phyloP scores from a whole-genome alignment of 1,140 invertebrate species.

The Grapholita molesta region DNA sequence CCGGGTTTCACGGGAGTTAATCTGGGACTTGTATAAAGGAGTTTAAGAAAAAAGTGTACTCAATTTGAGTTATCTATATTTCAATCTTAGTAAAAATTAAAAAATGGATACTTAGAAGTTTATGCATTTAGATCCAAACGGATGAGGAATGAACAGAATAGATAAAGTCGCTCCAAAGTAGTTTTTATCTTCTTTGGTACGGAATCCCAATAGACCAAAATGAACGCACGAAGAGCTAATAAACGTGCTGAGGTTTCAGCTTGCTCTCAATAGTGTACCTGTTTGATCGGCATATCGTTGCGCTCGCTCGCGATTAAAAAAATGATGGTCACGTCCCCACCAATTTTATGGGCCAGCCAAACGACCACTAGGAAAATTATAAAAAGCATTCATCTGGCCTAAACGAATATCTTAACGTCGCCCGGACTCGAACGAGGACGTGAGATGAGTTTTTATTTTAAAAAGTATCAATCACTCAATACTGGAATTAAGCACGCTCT shows the following conservation, averaged over 20 bases:
- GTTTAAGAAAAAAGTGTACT: too few species aligned
- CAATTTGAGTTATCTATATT: too few species aligned
- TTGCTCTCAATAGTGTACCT: conserved; percentile 56
- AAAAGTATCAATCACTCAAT: conserved; percentile 39
- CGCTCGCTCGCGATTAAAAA: conserved; percentile 49
- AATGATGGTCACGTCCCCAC: conserved; percentile 67
- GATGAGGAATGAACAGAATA: background rate
- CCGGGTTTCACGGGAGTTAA: too few species aligned
- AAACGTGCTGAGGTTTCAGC: conserved; percentile 47
- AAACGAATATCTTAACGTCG: conserved; percentile 54
- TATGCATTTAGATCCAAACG: background rate
- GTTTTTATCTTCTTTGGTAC: background rate
- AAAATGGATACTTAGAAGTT: background rate
- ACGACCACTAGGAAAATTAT: conserved; percentile 52
- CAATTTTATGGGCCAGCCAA: conserved; percentile 64
- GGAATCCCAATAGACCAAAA: background rate
- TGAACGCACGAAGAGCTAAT: conserved; percentile 7
- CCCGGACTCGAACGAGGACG: conserved; percentile 34
- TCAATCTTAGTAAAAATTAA: background rate
- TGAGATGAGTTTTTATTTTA: conserved; percentile 54
- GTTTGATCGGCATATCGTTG: conserved; percentile 58
- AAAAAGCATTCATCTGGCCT: conserved; percentile 56
- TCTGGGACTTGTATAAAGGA: too few species aligned
- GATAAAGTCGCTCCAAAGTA: background rate
- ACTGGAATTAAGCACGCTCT: conserved; percentile 39